phyloP scores from a whole-genome alignment of 2,113 vertebrate species.

The Uria lomvia region DNA sequence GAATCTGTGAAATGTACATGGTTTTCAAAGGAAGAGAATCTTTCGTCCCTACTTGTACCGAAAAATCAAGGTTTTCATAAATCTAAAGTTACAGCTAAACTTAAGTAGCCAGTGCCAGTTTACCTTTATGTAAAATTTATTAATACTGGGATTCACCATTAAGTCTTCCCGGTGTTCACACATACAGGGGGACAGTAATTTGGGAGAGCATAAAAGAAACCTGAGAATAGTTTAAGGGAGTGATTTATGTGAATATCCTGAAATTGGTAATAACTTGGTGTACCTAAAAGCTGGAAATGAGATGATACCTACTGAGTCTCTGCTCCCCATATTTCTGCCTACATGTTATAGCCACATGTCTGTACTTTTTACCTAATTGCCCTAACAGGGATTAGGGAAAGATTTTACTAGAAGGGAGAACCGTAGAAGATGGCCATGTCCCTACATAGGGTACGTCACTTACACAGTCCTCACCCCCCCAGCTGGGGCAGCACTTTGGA shows the following conservation, averaged over 20 bases:
- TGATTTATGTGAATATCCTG: background rate
- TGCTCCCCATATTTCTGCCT: background rate
- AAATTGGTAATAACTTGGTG: background rate
- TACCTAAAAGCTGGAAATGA: background rate
- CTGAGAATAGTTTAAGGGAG: background rate
- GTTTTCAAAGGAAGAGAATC: background rate
- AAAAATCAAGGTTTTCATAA: background rate
- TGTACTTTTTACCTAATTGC: background rate
- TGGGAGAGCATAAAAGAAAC: background rate
- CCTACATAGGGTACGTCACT: background rate
- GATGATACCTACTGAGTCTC: no score
- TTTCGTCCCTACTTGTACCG: background rate
- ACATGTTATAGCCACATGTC: background rate
- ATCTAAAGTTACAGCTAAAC: background rate
- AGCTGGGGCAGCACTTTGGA: background rate
- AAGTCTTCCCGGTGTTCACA: background rate
- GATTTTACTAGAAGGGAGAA: background rate
- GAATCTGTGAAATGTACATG: background rate
- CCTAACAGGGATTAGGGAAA: background rate
- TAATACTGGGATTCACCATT: background rate
- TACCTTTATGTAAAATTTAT: background rate
- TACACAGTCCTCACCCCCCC: background rate
- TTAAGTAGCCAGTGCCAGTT: background rate
- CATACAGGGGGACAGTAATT: background rate
- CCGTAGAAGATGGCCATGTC: background rate